Conservation (phyloP, 2,888 invertebrate species). For the Dascillus cervinus region DNA sequence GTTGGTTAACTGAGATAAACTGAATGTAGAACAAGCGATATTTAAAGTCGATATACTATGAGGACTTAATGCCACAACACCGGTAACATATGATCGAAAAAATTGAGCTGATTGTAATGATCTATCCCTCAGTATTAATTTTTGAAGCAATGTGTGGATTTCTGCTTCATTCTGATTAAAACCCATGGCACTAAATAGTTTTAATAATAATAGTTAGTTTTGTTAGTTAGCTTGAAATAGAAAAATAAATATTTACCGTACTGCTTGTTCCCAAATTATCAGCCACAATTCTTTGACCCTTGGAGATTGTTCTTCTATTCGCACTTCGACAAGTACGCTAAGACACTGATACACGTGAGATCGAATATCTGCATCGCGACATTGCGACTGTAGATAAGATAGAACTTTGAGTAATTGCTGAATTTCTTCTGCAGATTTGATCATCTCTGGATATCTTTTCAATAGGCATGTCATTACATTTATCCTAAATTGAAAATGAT, state of each 20-base stretch:
- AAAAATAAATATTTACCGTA: too few species aligned
- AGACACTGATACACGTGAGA: constrained; percentile 37
- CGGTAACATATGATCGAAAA: constrained; percentile 39
- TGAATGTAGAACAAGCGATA: constrained; percentile 31
- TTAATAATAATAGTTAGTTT: constrained; percentile 5
- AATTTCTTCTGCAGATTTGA: constrained; percentile 38
- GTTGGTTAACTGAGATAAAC: constrained; percentile 14
- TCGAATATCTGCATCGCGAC: constrained; percentile 32
- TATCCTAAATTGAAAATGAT: constrained; percentile 26
- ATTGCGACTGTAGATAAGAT: constrained; percentile 32
- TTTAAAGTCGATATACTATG: constrained; percentile 38
- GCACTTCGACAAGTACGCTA: constrained; percentile 30
- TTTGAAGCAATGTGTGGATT: constrained; percentile 41
- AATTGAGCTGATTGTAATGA: constrained; percentile 33
- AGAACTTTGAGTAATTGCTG: constrained; percentile 36
- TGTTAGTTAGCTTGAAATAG: neutral
- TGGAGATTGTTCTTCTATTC: constrained; percentile 21
- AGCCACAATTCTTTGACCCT: constrained; percentile 31
- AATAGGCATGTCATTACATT: constrained; percentile 37
- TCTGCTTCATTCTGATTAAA: constrained; percentile 41
- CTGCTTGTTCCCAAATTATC: constrained; percentile 37
- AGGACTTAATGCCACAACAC: constrained; percentile 35
- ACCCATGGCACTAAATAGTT: constrained; percentile 40
- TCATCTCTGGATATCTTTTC: constrained; percentile 38
- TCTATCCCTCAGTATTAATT: constrained; percentile 35